Evolutionary conservation across 2,888 invertebrate genomes (phyloP), one percentile per base, ranked within the genome.

Genomic region (Allygus modestus): DNA sequence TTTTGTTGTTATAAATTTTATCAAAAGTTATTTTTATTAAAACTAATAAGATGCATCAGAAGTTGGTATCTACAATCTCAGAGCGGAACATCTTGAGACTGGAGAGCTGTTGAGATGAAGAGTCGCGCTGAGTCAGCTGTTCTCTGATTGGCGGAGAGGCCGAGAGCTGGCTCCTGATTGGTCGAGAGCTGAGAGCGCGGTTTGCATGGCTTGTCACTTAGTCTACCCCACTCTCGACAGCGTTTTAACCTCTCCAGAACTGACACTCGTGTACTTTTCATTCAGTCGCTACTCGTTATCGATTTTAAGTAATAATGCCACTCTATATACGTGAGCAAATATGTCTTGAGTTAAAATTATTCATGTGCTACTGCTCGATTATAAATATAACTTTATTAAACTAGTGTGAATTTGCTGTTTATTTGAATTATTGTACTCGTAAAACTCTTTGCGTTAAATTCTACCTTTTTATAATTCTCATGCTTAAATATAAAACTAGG

Each of bases 241-340:
- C 41, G 51, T 77, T 77, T 77, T 28, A 77, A 77, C 77, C 77
- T 77, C 77, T 77, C 41, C 28, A 77, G 2, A 20, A 77, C 23
- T 41, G 73, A 73, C 23, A 65, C 28, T 65, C 15, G 20, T 65
- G 65, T 28, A 65, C 65, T 26, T 65, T 15, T 15, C 65, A 65
- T 65, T 31, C 28, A 28, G 31, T 11, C 23, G 20, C 5, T 11
- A 23, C 65, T 65, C 23, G 23, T 58, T 58, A 58, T 58, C 58
- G 58, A 58, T 12, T 46, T 46, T 46, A 1, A 46, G 46, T 46
- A 46, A 46, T 46, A 17, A 37, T 9, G 4, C 9, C 37, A 4
- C 9, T 37, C 37, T n/a, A n/a, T n/a, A n/a, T n/a, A n/a, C n/a
- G n/a, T n/a, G n/a, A n/a, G n/a, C n/a, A n/a, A n/a, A n/a, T n/a